phyloP scores from a whole-genome alignment of 2,888 invertebrate species.

The Nomada flava region DNA sequence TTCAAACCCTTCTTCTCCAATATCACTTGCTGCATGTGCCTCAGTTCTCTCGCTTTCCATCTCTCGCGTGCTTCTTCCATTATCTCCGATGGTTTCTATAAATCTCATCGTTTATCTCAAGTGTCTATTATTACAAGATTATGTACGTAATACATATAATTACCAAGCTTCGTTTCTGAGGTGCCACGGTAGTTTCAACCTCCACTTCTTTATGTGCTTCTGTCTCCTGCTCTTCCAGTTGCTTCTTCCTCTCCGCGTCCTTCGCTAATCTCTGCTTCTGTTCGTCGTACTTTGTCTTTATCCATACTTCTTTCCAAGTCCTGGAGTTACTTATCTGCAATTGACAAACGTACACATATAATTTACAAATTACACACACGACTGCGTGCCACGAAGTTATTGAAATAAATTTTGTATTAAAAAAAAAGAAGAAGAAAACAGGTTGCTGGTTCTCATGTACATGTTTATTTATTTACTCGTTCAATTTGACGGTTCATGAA shows the following conservation, averaged over 20 bases:
- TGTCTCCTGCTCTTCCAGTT: slow-evolving; percentile 68
- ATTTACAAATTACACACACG: neutral
- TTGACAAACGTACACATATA: neutral
- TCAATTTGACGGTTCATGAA: slow-evolving; percentile 76
- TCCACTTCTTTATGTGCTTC: slow-evolving; percentile 7
- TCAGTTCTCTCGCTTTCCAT: slow-evolving; percentile 88
- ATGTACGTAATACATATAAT: neutral
- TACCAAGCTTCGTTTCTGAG: slow-evolving; percentile 10
- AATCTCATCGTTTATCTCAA: neutral
- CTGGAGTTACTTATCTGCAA: slow-evolving; percentile 85
- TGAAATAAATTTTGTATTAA: too few relatives aligned
- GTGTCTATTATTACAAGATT: too few relatives aligned
- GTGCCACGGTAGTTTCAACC: neutral
- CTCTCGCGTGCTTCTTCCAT: slow-evolving; percentile 85
- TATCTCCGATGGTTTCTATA: slow-evolving; percentile 67
- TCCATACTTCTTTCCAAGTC: slow-evolving; percentile 88
- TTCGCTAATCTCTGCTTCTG: slow-evolving; percentile 84
- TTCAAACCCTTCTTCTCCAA: slow-evolving; percentile 88
- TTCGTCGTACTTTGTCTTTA: slow-evolving; percentile 83
- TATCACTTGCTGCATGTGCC: slow-evolving; percentile 88
- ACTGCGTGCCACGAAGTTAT: neutral
- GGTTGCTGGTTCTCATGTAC: too few relatives aligned
- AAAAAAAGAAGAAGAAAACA: too few relatives aligned
- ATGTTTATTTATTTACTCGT: slow-evolving; percentile 62
- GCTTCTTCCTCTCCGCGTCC: slow-evolving; percentile 84